Conservation (phyloP, 2,113 vertebrate species). For the Sus scrofa region DNA sequence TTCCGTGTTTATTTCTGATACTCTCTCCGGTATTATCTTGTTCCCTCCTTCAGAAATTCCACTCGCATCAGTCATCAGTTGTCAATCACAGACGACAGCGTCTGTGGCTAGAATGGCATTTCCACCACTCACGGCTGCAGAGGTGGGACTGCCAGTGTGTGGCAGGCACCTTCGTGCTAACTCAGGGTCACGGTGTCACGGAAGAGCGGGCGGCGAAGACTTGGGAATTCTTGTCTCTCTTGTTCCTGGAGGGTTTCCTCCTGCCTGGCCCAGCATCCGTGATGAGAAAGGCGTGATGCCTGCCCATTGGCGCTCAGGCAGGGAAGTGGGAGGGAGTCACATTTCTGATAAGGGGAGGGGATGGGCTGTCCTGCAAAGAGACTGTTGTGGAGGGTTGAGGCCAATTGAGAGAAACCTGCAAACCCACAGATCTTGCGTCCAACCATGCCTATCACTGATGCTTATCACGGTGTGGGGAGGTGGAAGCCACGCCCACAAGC, state of each 20-base stretch:
- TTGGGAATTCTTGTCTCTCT: background rate
- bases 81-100: background rate
- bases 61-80: background rate
- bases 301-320: background rate
- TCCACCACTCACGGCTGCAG: background rate
- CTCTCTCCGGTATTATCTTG: background rate
- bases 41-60: background rate
- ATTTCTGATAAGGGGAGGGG: background rate
- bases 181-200: background rate
- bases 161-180: background rate
- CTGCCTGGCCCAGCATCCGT: too few species aligned
- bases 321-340: background rate
- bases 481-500: background rate
- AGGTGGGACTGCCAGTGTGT: background rate
- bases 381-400: background rate
- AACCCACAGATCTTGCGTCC: background rate
- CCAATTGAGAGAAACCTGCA: background rate
- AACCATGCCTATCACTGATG: background rate
- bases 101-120: constrained; percentile 6
- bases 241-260: background rate
- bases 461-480: background rate
- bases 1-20: background rate
- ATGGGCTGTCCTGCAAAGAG: background rate
- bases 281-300: background rate
- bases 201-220: background rate